Evolutionary conservation across 2,888 invertebrate species (phyloP).

Genomic region (Emmelina monodactyla): DNA sequence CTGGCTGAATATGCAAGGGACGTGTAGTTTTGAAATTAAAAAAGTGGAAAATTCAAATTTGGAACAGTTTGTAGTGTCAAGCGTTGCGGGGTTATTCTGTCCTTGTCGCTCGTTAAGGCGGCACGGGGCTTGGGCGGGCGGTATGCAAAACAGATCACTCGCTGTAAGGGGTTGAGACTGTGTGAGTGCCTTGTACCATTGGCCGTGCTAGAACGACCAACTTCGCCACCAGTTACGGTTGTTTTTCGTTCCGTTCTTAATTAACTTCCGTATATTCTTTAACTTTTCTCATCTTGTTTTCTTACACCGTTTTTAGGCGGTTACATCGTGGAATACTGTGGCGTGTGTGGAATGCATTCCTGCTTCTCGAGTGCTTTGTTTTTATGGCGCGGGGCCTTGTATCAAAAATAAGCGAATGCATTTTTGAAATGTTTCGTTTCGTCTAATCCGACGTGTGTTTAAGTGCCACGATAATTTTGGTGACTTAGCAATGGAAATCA

Average conservation of each 20-base stretch:
- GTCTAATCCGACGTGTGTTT: slow-evolving; percentile 31
- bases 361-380: slow-evolving; percentile 25
- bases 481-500: slow-evolving; percentile 37
- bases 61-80: slow-evolving; percentile 3
- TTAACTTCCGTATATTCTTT: slow-evolving; percentile 66
- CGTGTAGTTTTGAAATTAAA: slow-evolving; percentile 1
- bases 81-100: slow-evolving; percentile 29
- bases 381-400: slow-evolving; percentile 29
- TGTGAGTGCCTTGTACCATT: slow-evolving; percentile 62
- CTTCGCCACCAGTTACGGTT: slow-evolving; percentile 68
- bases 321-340: slow-evolving; percentile 49
- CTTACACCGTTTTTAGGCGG: slow-evolving; percentile 41
- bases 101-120: slow-evolving; percentile 57
- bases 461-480: slow-evolving; percentile 46
- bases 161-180: slow-evolving; percentile 45
- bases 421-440: slow-evolving; percentile 22
- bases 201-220: slow-evolving; percentile 65
- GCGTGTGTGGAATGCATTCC: slow-evolving; percentile 45
- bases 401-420: slow-evolving; percentile 40
- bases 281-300: slow-evolving; percentile 62
- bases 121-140: slow-evolving; percentile 65
- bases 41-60: slow-evolving; percentile 14
- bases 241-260: slow-evolving; percentile 66
- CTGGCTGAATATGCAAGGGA: slow-evolving; percentile 9
- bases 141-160: slow-evolving; percentile 61